These are phyloP conservation scores for Diloba caeruleocephala DNA, from an alignment of 2,888 invertebrate genomes.

Conservation along the genomic window DNA sequence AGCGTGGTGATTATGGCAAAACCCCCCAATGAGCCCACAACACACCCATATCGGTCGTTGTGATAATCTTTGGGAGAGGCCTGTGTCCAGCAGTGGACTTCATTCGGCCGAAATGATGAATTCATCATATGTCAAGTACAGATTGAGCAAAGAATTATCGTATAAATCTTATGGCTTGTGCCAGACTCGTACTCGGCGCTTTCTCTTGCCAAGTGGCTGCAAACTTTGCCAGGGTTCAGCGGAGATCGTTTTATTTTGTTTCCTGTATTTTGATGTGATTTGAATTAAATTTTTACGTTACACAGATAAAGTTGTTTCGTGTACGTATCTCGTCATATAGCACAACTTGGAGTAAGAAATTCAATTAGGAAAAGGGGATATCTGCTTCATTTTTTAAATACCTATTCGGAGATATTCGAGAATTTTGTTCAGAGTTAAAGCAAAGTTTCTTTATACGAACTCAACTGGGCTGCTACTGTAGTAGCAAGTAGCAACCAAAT, in stretches of 20 bases:
- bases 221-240: slow-evolving; percentile 66
- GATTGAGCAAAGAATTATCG: neutral
- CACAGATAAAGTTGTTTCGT: slow-evolving; percentile 44
- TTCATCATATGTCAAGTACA: no score
- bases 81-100: no score
- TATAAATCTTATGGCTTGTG: slow-evolving; percentile 34
- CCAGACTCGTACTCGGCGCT: slow-evolving; percentile 54
- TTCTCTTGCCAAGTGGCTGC: slow-evolving; percentile 76
- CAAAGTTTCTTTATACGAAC: no score
- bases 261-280: slow-evolving; percentile 71
- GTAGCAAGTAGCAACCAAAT: no score
- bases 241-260: slow-evolving; percentile 68
- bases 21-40: no score
- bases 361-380: neutral
- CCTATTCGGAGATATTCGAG: neutral
- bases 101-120: no score
- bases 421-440: no score
- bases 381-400: no score
- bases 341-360: neutral
- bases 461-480: no score
- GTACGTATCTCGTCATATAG: neutral
- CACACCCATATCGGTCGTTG: no score
- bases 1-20: no score
- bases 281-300: slow-evolving; percentile 67
- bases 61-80: no score